Evolutionary conservation across 2,888 invertebrate genomes (phyloP).

Genomic region (Gibbula magus): DNA sequence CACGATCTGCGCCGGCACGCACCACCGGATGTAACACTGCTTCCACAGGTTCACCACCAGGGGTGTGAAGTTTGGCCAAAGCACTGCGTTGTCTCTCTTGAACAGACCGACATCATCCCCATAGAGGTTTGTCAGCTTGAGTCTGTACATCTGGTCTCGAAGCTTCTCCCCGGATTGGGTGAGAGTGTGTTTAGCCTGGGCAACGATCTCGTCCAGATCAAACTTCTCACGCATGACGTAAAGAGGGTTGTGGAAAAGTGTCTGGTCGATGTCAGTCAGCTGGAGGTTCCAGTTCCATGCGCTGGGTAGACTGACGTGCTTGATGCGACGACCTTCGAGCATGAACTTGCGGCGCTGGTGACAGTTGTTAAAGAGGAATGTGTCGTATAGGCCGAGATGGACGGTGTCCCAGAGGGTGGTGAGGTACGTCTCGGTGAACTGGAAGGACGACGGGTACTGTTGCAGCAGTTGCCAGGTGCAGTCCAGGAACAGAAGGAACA

Average conservation of each 20-base stretch:
- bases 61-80: conserved; percentile 49
- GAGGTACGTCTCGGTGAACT: conserved; percentile 93
- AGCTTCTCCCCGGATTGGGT: conserved; percentile 37
- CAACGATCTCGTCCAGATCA: conserved; percentile 40
- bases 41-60: conserved; percentile 83
- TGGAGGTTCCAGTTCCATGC: conserved; percentile 95
- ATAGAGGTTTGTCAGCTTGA: conserved; percentile 32
- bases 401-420: conserved; percentile 93
- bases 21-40: conserved; percentile 93
- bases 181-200: conserved; percentile 31
- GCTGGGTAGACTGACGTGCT: conserved; percentile 51
- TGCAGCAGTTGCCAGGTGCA: conserved; percentile 93
- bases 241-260: conserved; percentile 89
- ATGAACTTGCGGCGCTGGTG: conserved; percentile 83
- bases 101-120: conserved; percentile 15
- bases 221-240: conserved; percentile 72
- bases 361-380: conserved; percentile 92
- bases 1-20: conserved; percentile 86
- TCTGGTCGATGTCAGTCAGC: conserved; percentile 87
- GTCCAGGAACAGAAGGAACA: conserved; percentile 93
- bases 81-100: conserved; percentile 11
- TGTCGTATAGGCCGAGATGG: conserved; percentile 91
- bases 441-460: conserved; percentile 92
- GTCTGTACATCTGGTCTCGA: conserved; percentile 32
- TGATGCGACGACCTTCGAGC: conserved; percentile 47